phyloP scores from a whole-genome alignment of 2,888 invertebrate species.

The Brachypalpus laphriformis region DNA sequence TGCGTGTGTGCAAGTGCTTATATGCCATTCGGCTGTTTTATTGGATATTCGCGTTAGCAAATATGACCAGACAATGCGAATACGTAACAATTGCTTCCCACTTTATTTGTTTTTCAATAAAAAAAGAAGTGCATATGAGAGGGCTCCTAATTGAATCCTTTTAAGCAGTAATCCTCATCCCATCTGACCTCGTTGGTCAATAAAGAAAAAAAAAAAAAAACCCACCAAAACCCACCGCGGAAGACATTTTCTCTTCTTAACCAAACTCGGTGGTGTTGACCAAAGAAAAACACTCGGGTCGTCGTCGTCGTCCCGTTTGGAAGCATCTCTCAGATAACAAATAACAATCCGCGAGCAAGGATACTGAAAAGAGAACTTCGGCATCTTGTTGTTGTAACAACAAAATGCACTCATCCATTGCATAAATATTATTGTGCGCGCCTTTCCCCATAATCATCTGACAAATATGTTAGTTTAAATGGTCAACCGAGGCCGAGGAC shows the following conservation, averaged over 20 bases:
- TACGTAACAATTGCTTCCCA: slow-evolving; percentile 68
- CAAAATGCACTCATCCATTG: slow-evolving; percentile 73
- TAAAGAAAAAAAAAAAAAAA: background rate
- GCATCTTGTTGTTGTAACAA: slow-evolving; percentile 61
- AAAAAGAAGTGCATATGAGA: slow-evolving; percentile 16
- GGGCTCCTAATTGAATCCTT: slow-evolving; percentile 69
- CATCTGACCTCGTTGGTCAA: slow-evolving; percentile 26
- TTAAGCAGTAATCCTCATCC: slow-evolving; percentile 51
- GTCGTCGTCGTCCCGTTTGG: slow-evolving; percentile 47
- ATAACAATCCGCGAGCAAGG: slow-evolving; percentile 21
- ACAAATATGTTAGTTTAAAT: slow-evolving; percentile 73
- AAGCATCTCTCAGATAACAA: slow-evolving; percentile 40
- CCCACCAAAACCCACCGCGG: slow-evolving; percentile 46
- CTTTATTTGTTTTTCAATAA: slow-evolving; percentile 59
- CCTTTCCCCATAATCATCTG: slow-evolving; percentile 56
- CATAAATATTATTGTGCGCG: slow-evolving; percentile 70
- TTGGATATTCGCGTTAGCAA: slow-evolving; percentile 70
- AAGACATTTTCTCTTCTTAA: slow-evolving; percentile 44
- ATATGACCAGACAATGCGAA: slow-evolving; percentile 53
- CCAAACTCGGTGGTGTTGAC: slow-evolving; percentile 45
- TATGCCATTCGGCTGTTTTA: slow-evolving; percentile 57
- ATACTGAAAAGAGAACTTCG: background rate
- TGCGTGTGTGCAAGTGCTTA: slow-evolving; percentile 31
- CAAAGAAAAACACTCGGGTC: slow-evolving; percentile 57
- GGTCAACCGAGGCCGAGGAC: slow-evolving; percentile 67